phyloP scores from a whole-genome alignment of 2,888 invertebrate genomes.

The Digitonthophagus gazella region DNA sequence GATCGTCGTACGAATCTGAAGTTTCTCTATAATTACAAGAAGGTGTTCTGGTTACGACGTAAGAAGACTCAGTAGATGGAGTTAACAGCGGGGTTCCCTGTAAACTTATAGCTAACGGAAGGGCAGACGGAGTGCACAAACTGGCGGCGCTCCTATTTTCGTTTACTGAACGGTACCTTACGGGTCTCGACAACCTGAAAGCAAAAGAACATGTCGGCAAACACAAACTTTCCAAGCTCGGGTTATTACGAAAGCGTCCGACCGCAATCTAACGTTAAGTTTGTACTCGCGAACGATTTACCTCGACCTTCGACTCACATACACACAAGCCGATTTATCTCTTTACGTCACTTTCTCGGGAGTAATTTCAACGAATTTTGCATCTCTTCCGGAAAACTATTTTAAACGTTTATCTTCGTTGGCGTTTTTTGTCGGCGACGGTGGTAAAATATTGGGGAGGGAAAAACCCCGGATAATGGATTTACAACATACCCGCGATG shows the following conservation, averaged over 20 bases:
- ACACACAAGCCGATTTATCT: neutral
- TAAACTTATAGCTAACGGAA: conserved; percentile 74
- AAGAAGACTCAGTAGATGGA: conserved; percentile 47
- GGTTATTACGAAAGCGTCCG: neutral
- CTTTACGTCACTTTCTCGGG: neutral
- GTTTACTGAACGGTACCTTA: conserved; percentile 68
- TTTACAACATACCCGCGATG: neutral
- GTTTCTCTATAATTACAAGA: conserved; percentile 46
- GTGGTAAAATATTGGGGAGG: neutral
- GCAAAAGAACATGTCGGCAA: neutral
- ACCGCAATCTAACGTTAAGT: neutral
- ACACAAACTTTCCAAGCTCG: neutral
- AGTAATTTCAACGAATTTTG: neutral
- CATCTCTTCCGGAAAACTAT: neutral
- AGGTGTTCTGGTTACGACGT: conserved; percentile 46
- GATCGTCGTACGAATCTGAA: conserved; percentile 46
- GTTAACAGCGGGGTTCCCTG: conserved; percentile 61
- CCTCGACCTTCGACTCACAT: neutral
- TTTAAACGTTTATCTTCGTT: neutral
- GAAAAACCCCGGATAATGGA: neutral
- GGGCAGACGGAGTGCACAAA: conserved; percentile 68
- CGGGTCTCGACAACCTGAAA: conserved; percentile 66
- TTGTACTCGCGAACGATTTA: neutral
- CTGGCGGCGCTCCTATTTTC: conserved; percentile 69
- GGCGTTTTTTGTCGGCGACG: neutral